Evolutionary conservation across 2,113 vertebrate genomes (phyloP), one percentile per base, ranked within the genome.

Genomic region (Tauraco erythrolophus): DNA sequence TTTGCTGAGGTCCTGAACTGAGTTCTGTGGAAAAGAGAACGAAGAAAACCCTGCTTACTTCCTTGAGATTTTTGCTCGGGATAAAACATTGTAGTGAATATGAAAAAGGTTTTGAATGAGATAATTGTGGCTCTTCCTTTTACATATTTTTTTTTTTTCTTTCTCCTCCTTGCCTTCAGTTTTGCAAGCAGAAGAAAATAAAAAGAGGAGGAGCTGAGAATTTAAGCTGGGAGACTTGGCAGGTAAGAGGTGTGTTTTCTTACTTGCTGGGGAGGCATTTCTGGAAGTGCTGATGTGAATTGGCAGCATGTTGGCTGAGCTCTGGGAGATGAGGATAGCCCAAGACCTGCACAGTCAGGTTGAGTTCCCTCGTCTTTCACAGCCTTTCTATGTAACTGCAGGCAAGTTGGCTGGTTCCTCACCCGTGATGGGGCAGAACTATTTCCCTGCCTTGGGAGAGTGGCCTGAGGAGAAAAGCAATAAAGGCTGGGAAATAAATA

Each of bases 201-300:
- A 56, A 88, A 84, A 96, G 87, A 71, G 93, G 84, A 24, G 83
- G 53, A 98, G 88, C 31, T 81, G 72, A 97, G 86, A 95, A 83
- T n/a, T 72, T 94, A 96, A 94, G 78, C 89, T 75, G 71, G 93
- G 83, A 97, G 65, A 84, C 92, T 71, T 82, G 91, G 50, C 94
- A 98, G 97, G 98, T 98, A 95, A 98, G 98, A 64, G 87, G 27
- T 41, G 65, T 84, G 46, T 84, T 94, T 91, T 61, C 72, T 84
- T 92, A 21, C 60, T 91, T 84, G 65, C 60, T 2, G 6, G 28
- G 0, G 5, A 84, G 81, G 75, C 0, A 0, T 72, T 94, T 87
- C 48, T 92, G 39, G 71, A 89, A 66, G 91, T 31, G 88, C 68
- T 89, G 75, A n/a, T 91, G 71, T 18, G 79, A 75, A 15, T 4